These are phyloP conservation scores for Goniozus legneri DNA, from an alignment of 1,140 invertebrate species.

Conservation along the genomic window DNA sequence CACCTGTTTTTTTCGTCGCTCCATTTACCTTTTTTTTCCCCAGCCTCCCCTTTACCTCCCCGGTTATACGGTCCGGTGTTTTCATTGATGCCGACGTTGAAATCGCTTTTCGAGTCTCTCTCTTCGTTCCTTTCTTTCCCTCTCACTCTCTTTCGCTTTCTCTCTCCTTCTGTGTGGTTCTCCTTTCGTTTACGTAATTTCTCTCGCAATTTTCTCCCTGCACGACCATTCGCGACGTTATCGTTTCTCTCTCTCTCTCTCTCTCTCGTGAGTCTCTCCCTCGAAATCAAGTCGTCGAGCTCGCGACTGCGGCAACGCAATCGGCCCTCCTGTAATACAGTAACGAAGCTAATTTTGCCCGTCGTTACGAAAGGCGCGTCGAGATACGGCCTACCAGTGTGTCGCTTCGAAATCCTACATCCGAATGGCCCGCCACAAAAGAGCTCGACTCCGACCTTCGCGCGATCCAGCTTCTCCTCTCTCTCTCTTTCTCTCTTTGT, in stretches of 20 bases:
- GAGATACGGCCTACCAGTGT: slow-evolving; percentile 7
- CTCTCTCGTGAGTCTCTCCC: too few species aligned
- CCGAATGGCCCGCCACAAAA: slow-evolving; percentile 18
- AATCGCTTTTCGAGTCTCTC: neutral
- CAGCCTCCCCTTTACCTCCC: neutral
- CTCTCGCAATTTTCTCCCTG: neutral
- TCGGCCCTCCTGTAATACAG: slow-evolving; percentile 20
- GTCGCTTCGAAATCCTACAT: slow-evolving; percentile 16
- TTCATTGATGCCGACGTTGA: too few species aligned
- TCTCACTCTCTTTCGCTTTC: neutral
- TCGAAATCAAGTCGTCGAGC: neutral
- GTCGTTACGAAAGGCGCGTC: slow-evolving; percentile 18
- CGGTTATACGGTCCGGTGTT: too few species aligned
- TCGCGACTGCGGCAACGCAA: neutral
- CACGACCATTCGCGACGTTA: too few species aligned
- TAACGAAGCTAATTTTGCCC: slow-evolving; percentile 34
- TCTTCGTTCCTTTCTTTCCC: neutral
- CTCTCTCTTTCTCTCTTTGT: too few species aligned
- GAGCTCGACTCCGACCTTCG: slow-evolving; percentile 11
- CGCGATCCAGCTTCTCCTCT: too few species aligned
- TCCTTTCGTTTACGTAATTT: slow-evolving; percentile 3
- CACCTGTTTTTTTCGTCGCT: neutral
- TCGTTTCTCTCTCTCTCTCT: too few species aligned
- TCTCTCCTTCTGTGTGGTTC: neutral
- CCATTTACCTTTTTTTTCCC: neutral